Conservation (phyloP, 2,797 vertebrate genomes). For the Pygocentrus nattereri region DNA sequence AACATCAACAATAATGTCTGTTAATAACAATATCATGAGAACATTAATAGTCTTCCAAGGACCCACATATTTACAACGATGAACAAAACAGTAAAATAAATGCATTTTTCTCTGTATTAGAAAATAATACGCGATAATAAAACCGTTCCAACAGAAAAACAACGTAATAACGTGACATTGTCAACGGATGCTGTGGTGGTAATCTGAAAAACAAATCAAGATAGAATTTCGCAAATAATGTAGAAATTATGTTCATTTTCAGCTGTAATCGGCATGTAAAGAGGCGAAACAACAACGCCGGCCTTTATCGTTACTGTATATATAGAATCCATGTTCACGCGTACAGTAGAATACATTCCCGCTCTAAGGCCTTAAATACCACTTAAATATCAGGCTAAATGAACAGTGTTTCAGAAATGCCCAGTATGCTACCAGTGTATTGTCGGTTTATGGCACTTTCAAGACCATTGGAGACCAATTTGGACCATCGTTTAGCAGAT, state of each 20-base stretch:
- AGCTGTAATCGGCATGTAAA: not conserved
- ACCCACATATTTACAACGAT: slow-evolving; percentile 70
- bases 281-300: not conserved
- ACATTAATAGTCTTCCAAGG: slow-evolving; percentile 17
- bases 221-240: not conserved
- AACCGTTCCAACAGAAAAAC: slow-evolving; percentile 58
- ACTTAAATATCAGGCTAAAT: slow-evolving; percentile 19
- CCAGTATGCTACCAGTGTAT: slow-evolving; percentile 24
- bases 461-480: not conserved
- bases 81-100: slow-evolving; percentile 38
- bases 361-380: slow-evolving; percentile 62
- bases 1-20: slow-evolving; percentile 45
- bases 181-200: slow-evolving; percentile 58
- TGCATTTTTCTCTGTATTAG: slow-evolving; percentile 55
- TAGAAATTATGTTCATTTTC: not conserved
- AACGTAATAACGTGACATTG: slow-evolving; percentile 50
- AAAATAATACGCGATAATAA: slow-evolving; percentile 52
- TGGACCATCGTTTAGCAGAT: not conserved
- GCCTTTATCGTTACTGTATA: not conserved
- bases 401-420: slow-evolving; percentile 30
- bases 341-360: slow-evolving; percentile 44
- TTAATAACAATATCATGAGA: slow-evolving; percentile 51
- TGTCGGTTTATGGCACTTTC: not conserved
- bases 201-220: slow-evolving; percentile 64
- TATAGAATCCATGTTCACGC: slow-evolving; percentile 9